A percentile compares a stretch with the other conserved stretches of the same genome.
phyloP scores from a whole-genome alignment of 2,888 invertebrate genomes.

The Liposcelis brunnea region DNA sequence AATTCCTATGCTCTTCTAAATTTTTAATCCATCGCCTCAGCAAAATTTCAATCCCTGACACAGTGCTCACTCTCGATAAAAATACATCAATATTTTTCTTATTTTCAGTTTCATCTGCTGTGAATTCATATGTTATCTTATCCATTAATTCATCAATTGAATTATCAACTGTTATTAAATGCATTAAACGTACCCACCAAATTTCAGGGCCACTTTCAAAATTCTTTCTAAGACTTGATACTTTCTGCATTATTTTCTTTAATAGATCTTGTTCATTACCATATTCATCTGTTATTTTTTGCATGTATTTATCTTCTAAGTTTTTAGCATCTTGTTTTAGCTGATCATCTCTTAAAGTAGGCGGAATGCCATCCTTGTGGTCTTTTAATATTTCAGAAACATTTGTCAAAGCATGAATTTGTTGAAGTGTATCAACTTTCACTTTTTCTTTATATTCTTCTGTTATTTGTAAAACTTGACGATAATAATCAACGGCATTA shows the following conservation, averaged over 20 bases:
- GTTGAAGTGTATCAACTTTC: conserved; percentile 43
- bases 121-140: neutral
- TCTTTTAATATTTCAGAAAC: conserved; percentile 33
- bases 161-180: conserved; percentile 21
- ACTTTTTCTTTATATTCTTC: conserved; percentile 28
- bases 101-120: neutral
- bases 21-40: conserved; percentile 19
- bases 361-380: conserved; percentile 26
- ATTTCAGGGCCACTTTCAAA: conserved; percentile 20
- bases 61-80: neutral
- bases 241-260: neutral
- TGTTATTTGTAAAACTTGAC: conserved; percentile 36
- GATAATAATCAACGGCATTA: conserved; percentile 41
- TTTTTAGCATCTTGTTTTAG: conserved; percentile 31
- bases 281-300: conserved; percentile 21
- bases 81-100: neutral
- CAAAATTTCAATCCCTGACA: conserved; percentile 12
- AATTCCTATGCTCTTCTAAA: conserved; percentile 19
- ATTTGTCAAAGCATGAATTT: conserved; percentile 51
- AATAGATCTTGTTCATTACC: conserved; percentile 10
- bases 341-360: conserved; percentile 33
- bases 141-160: conserved; percentile 21
- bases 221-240: neutral
- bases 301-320: conserved; percentile 40
- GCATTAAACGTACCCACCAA: conserved; percentile 28